phyloP scores from a whole-genome alignment of 2,888 invertebrate species.

The Drosophila melanosoma region DNA sequence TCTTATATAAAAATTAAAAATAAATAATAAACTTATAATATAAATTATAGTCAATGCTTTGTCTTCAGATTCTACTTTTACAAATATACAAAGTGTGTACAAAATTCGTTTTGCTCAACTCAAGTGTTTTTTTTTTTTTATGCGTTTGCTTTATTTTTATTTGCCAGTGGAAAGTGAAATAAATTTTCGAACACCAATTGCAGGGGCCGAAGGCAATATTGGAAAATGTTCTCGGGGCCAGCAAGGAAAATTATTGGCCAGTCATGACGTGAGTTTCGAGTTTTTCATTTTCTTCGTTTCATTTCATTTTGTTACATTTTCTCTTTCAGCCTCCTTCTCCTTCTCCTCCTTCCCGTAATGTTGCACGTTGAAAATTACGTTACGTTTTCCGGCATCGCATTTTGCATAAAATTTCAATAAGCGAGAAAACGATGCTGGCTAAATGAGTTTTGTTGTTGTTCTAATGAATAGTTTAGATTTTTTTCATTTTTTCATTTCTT shows the following conservation, averaged over 20 bases:
- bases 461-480: slow-evolving; percentile 55
- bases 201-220: slow-evolving; percentile 70
- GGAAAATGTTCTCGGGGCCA: slow-evolving; percentile 64
- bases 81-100: slow-evolving; percentile 14
- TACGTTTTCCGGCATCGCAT: slow-evolving; percentile 30
- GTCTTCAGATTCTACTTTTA: not conserved
- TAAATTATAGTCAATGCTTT: not conserved
- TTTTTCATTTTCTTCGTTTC: slow-evolving; percentile 48
- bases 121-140: not conserved
- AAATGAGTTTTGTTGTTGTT: slow-evolving; percentile 61
- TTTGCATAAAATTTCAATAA: slow-evolving; percentile 78
- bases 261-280: slow-evolving; percentile 73
- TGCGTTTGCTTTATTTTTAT: slow-evolving; percentile 65
- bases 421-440: slow-evolving; percentile 28
- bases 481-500: not conserved
- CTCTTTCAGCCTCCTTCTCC: not conserved
- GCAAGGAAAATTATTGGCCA: slow-evolving; percentile 77
- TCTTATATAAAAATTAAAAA: not conserved
- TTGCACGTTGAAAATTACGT: slow-evolving; percentile 34
- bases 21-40: not conserved
- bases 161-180: slow-evolving; percentile 76
- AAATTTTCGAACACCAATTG: slow-evolving; percentile 75
- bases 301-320: slow-evolving; percentile 33
- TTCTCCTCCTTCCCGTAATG: slow-evolving; percentile 1
- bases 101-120: slow-evolving; percentile 5